Base-by-base conservation (phyloP, 2,113 vertebrate species). In the Coryphaenoides rupestris region DNA sequence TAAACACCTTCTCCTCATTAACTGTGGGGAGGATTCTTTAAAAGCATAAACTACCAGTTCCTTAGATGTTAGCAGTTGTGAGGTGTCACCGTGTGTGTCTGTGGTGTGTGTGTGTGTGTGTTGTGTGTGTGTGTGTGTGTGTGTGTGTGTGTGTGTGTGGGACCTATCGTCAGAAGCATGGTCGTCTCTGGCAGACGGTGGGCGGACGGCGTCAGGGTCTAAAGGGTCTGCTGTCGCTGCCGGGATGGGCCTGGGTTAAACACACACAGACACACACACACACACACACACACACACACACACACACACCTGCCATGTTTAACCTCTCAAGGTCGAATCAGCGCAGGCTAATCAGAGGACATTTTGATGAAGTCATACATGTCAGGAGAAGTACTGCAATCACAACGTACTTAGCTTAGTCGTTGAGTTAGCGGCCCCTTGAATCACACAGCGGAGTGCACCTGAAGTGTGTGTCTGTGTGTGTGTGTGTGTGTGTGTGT, bases 191-290 rank as follows among this genome's bases (percentile, higher is more conserved):
- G 4, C 15, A 55, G 1, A 0, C 19, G 0, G n/a, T n/a, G n/a
- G n/a, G n/a, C n/a, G 4, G 55, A 52, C 3, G 55, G 50, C 3
- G 19, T 49, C 62, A 52, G 47, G 28, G 49, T 88, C 75, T 45
- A n/a, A n/a, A n/a, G n/a, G 0, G 0, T n/a, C n/a, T n/a, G n/a
- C n/a, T n/a, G n/a, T n/a, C n/a, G 58, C 70, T 15, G 68, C 69
- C 58, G 82, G 76, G 9, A 53, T 60, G 54, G 79, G 83, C 65
- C 94, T 96, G 72, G 23, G 33, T 24, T 7, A 52, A 17, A 55
- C 24, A 60, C 49, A 60, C 13, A 56, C 49, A 67, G 28, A 58
- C 26, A 72, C 21, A 73, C 19, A n/a, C 46, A 47, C 3, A 47
- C 46, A 12, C 3, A 47, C 46, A 47, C 3, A 12, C 46, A 47